These are phyloP conservation scores for Aulostomus chinensis DNA, from an alignment of 2,797 vertebrate genomes.

Conservation along the genomic window DNA sequence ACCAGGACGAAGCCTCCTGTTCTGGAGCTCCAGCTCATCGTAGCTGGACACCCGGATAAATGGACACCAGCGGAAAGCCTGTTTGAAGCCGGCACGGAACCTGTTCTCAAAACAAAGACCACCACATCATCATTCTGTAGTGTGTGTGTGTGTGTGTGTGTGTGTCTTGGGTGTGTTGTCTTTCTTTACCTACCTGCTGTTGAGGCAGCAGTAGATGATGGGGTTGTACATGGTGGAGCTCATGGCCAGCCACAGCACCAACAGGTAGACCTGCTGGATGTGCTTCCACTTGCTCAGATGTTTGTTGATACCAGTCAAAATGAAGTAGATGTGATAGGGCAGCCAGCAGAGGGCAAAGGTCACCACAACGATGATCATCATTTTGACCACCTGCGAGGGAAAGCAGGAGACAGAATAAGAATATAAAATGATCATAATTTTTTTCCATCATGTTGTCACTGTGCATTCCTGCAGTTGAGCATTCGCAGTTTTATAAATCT, in stretches of 20 bases:
- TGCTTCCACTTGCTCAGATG: conserved; percentile 87
- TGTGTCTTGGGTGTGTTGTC: neutral
- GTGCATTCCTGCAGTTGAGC: no score
- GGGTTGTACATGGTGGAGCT: conserved; percentile 98
- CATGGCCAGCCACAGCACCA: conserved; percentile 95
- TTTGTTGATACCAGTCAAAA: conserved; percentile 86
- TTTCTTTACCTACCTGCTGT: conserved; percentile 86
- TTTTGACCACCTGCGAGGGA: conserved; percentile 90
- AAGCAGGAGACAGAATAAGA: neutral
- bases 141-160: neutral
- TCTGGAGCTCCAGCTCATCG: conserved; percentile 88
- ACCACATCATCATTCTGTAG: neutral
- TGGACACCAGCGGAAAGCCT: conserved; percentile 91
- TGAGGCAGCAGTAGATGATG: conserved; percentile 97
- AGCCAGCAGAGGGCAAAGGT: conserved; percentile 95
- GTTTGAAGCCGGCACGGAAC: conserved; percentile 93
- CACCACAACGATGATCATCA: conserved; percentile 96
- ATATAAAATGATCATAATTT: no score
- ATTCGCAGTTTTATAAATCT: no score
- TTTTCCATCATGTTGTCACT: no score
- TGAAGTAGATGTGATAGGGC: conserved; percentile 92
- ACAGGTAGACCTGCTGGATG: conserved; percentile 95
- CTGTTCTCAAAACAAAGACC: conserved; percentile 54
- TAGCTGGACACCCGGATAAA: conserved; percentile 87
- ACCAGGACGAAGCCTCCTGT: conserved; percentile 82